A percentile compares a stretch with the other conserved stretches of the same genome.
Evolutionary conservation across 2,797 vertebrate species (phyloP).

Genomic region (Cyprinella venusta): DNA sequence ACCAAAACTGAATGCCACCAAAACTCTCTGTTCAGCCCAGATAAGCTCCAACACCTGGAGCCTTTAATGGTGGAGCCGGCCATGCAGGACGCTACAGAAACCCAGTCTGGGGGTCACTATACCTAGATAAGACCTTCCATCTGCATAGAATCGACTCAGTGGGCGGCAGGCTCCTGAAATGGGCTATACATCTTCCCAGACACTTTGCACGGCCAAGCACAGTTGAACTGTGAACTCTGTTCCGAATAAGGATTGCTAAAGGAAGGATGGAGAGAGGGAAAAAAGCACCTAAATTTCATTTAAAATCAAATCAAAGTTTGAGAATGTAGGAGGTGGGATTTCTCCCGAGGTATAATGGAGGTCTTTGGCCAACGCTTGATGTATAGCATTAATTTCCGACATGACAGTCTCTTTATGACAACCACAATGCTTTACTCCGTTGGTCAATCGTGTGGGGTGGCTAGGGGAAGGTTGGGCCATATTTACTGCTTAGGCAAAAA

Average conservation of each 20-base stretch:
- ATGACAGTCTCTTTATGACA: slow-evolving; percentile 81
- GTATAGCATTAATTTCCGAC: slow-evolving; percentile 84
- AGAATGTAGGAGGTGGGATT: slow-evolving; percentile 53
- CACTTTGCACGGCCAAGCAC: slow-evolving; percentile 32
- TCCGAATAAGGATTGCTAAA: slow-evolving; percentile 21
- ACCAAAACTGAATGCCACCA: slow-evolving; percentile 12
- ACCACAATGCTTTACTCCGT: slow-evolving; percentile 56
- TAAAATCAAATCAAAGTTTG: slow-evolving; percentile 58
- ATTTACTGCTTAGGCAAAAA: slow-evolving; percentile 61
- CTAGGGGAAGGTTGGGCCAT: slow-evolving; percentile 57
- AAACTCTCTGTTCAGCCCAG: slow-evolving; percentile 21
- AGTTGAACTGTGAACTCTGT: slow-evolving; percentile 49
- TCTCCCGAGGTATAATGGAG: slow-evolving; percentile 58
- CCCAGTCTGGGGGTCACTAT: slow-evolving; percentile 17
- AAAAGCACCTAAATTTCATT: slow-evolving; percentile 58
- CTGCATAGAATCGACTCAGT: slow-evolving; percentile 1
- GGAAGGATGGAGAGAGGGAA: not conserved
- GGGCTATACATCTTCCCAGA: slow-evolving; percentile 52
- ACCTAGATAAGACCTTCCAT: slow-evolving; percentile 27
- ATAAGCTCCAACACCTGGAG: slow-evolving; percentile 26
- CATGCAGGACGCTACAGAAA: slow-evolving; percentile 29
- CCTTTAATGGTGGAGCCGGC: slow-evolving; percentile 6
- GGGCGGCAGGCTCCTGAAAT: slow-evolving; percentile 7
- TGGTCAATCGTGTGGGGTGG: slow-evolving; percentile 44
- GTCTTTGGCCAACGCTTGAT: slow-evolving; percentile 71